Evolutionary conservation across 1,140 invertebrate species (phyloP).

Genomic region (Cydia fagiglandana): DNA sequence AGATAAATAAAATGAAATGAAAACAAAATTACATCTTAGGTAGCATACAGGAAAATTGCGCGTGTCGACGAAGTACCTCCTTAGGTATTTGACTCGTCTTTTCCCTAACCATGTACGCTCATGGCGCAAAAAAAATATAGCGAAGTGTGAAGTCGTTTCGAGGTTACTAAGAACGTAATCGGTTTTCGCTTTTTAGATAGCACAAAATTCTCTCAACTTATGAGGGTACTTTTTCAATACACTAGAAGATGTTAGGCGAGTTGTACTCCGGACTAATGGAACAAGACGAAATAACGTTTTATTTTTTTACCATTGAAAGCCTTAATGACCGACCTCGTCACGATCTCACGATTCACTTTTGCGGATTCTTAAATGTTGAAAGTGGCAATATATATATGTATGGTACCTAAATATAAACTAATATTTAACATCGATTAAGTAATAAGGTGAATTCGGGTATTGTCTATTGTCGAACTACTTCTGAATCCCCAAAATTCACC

Average conservation of each 20-base stretch:
- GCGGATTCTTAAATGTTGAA: too few relatives aligned
- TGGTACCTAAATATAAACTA: too few relatives aligned
- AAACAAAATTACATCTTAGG: conserved; percentile 30
- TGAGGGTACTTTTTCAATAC: neutral
- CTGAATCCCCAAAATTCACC: too few relatives aligned
- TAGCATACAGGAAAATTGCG: conserved; percentile 52
- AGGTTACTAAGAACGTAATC: conserved; percentile 38
- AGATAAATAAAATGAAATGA: conserved; percentile 30
- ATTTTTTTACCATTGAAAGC: neutral
- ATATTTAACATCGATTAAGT: too few relatives aligned
- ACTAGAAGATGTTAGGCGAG: neutral
- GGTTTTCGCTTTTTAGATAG: conserved; percentile 34
- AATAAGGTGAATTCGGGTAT: too few relatives aligned
- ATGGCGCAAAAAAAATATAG: conserved; percentile 54
- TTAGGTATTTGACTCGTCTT: conserved; percentile 68
- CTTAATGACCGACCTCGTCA: neutral
- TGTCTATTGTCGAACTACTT: too few relatives aligned
- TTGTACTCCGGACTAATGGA: neutral
- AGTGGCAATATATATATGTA: too few relatives aligned
- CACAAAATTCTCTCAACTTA: conserved; percentile 33
- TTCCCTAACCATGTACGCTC: conserved; percentile 43
- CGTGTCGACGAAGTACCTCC: conserved; percentile 63
- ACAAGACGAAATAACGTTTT: neutral
- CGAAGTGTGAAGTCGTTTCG: conserved; percentile 32
- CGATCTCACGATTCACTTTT: too few relatives aligned